Base-by-base conservation (phyloP, 2,113 vertebrate genomes). In the Bagarius yarrelli region DNA sequence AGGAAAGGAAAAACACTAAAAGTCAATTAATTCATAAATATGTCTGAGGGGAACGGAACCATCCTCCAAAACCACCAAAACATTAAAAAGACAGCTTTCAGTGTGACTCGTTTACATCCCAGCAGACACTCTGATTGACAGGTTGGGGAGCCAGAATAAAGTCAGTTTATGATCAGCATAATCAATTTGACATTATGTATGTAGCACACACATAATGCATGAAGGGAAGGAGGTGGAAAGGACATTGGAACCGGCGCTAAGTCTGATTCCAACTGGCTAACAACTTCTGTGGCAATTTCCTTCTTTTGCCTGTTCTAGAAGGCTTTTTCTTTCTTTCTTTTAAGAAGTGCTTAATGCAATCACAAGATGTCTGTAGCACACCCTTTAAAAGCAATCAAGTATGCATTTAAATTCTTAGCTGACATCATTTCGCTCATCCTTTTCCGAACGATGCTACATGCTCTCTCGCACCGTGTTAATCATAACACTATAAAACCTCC, bases 111-210 rank as follows among this genome's bases (percentile, higher is more conserved):
- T 75, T 71, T 82, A 83, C 81, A 82, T 91, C 88, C 86, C 90
- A 50, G 78, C 86, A 84, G 93, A 88, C 72, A 82, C 81, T 84
- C 53, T 93, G 92, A 93, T 66, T 90, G 91, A 93, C 90, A 83
- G 91, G 75, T 84, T 83, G 84, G 79, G 83, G 79, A 14, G 83
- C 83, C 87, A 87, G 90, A 91, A 93, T 91, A 93, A 93, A 91
- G 85, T 86, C 85, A 78, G 90, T 91, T 91, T 90, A 90, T 64
- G 59, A 90, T 88, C 92, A 89, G 92, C 92, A 94, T 94, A 94
- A 94, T 94, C 89, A 91, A 94, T 94, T 91, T 94, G 93, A 94
- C 93, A 93, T 92, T 90, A 73, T 55, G 70, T 52, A 34, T 73
- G 70, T 73, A 91, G 88, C 85, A 85, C 86, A 77, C 55, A 74